Base-by-base conservation (phyloP, 2,888 invertebrate species). In the Zootermopsis nevadensis region DNA sequence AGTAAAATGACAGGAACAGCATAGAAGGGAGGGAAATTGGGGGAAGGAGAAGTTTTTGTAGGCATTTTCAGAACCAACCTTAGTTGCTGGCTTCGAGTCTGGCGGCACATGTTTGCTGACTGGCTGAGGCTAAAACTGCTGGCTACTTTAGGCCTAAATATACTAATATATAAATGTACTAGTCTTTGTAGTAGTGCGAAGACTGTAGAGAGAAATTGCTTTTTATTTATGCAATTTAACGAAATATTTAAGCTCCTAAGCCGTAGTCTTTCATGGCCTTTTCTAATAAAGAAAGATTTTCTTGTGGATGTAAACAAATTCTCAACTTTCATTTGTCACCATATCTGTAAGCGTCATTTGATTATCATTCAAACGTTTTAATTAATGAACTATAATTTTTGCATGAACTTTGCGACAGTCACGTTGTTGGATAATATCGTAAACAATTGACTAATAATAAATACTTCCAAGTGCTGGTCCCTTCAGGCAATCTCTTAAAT, bases 1-100 rank as follows among this genome's bases (percentile, higher is more conserved):
- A 33, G 53, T 30, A 22, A 77, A 77, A 69, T 69, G 69, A 69
- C 69, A 69, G 69, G 22, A 69, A 60, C n/a, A 27, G 60, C 60
- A 60, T n/a, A n/a, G 27, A 27, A 33, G 69, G 6, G 69, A 69
- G 12, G 31, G 33, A 69, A 33, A 69, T 31, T 4, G 30, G 7
- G 27, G 10, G 30, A 55, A 55, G 12, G 60, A 27, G 60, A 60
- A 33, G 69, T 69, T 69, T 33, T 33, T 31, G 27, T 30, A 67
- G 67, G 10, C 31, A 33, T 69, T 69, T 33, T 69, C 69, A 69
- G 22, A 19, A 30, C 33, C 22, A 31, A 33, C 33, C 69, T 6
- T 27, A 66, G 1, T 48, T 48, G n/a, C n/a, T 60, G 10, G 33
- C 33, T 33, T 7, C 22, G 69, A 69, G 12, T 66, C 27, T 69